Evolutionary conservation across 2,888 invertebrate genomes (phyloP).

Genomic region (Amphipyra berbera): DNA sequence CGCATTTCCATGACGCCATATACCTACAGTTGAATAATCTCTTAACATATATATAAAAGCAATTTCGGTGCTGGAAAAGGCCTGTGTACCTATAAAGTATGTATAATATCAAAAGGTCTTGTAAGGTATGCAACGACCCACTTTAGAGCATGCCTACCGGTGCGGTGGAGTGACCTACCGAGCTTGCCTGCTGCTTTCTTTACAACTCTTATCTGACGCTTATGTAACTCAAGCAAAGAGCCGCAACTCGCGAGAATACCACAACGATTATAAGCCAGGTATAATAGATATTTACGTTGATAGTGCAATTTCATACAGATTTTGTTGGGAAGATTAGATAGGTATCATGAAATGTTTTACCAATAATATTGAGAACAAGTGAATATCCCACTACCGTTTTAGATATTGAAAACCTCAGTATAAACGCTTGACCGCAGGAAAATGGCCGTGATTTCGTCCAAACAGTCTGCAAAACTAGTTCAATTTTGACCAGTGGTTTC

Average conservation of each 20-base stretch:
- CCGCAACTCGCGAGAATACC: constrained; percentile 38
- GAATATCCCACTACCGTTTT: background rate
- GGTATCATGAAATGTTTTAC: background rate
- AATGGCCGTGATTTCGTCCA: background rate
- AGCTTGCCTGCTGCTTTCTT: constrained; percentile 45
- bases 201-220: constrained; percentile 53
- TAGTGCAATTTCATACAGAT: constrained; percentile 24
- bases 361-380: background rate
- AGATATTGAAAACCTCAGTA: background rate
- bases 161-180: constrained; percentile 16
- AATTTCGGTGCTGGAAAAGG: constrained; percentile 6
- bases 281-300: constrained; percentile 18
- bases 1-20: too few species aligned
- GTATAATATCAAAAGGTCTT: constrained; percentile 27
- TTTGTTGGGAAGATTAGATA: background rate
- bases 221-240: constrained; percentile 59
- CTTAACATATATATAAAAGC: background rate
- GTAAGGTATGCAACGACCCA: constrained; percentile 51
- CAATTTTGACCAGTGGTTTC: background rate
- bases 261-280: constrained; percentile 50
- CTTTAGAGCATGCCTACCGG: constrained; percentile 19
- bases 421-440: background rate
- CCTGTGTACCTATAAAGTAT: background rate
- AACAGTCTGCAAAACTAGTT: background rate
- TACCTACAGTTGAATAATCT: too few species aligned